A percentile compares a stretch with the other conserved stretches of the same genome.
Evolutionary conservation across 1,140 invertebrate genomes (phyloP).

Genomic region (Prorops nasuta): DNA sequence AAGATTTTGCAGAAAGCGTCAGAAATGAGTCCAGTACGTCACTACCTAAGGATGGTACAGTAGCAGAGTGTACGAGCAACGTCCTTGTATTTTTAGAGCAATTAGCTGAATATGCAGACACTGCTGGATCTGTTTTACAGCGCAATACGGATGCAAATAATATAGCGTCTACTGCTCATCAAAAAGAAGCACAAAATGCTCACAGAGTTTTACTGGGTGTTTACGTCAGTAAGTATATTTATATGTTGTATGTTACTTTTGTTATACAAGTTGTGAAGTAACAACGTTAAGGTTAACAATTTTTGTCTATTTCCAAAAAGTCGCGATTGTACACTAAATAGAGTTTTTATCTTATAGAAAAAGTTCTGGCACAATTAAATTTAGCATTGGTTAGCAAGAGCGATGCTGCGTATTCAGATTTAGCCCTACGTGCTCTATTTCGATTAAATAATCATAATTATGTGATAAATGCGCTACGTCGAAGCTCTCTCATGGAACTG

Average conservation of each 20-base stretch:
- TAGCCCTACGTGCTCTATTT: constrained; percentile 81
- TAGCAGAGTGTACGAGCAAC: constrained; percentile 92
- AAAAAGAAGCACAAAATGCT: constrained; percentile 49
- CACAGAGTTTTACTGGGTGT: constrained; percentile 68
- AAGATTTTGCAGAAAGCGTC: constrained; percentile 91
- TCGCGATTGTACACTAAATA: no score
- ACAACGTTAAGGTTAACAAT: not conserved
- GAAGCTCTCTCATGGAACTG: constrained; percentile 79
- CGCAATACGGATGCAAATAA: constrained; percentile 58
- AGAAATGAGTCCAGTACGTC: constrained; percentile 78
- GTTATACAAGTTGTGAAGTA: constrained; percentile 1
- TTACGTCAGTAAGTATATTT: constrained; percentile 67
- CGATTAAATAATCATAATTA: constrained; percentile 92
- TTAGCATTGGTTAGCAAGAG: constrained; percentile 81
- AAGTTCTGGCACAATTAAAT: constrained; percentile 83
- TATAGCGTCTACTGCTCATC: constrained; percentile 52
- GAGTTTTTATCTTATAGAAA: constrained; percentile 63
- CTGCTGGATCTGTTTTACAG: constrained; percentile 66
- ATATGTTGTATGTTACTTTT: constrained; percentile 1
- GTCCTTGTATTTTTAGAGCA: constrained; percentile 87
- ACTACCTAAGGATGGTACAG: constrained; percentile 92
- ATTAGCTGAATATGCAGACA: constrained; percentile 75
- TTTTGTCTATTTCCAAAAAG: no score
- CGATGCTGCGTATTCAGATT: constrained; percentile 76
- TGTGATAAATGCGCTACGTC: constrained; percentile 83